Percentiles rank a stretch among this genome's conserved stretches.
Conservation (phyloP, 2,113 vertebrate species). For the Pollimyrus isidori region DNA sequence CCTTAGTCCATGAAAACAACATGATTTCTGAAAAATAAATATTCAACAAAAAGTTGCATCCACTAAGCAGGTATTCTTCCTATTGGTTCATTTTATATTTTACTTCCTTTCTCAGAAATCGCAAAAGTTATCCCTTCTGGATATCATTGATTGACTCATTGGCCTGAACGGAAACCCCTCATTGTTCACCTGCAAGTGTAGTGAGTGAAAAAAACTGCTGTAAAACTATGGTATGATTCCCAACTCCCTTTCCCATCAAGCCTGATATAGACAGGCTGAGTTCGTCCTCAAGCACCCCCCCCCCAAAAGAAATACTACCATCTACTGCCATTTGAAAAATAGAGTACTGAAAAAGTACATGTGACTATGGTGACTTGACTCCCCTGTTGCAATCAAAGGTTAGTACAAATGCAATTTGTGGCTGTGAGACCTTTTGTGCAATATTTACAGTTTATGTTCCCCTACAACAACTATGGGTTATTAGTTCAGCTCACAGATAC, state of each 20-base stretch:
- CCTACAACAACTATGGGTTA: no score
- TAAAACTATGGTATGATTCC: neutral
- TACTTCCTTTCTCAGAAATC: neutral
- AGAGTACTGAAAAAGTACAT: no score
- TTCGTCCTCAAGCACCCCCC: neutral
- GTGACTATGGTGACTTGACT: no score
- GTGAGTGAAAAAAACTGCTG: neutral
- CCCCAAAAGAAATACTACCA: no score
- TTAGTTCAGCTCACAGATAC: no score
- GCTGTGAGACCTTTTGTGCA: no score
- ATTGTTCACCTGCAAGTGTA: neutral
- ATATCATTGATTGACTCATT: neutral
- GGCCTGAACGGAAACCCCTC: neutral
- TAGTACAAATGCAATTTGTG: no score
- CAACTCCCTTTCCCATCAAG: neutral
- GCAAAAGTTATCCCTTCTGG: neutral
- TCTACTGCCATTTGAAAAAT: no score
- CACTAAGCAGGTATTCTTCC: neutral
- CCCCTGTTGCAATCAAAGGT: no score
- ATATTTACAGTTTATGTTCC: no score
- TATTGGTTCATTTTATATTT: neutral
- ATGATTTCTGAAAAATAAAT: slow-evolving; percentile 31
- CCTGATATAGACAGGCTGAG: neutral
- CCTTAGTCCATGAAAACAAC: slow-evolving; percentile 45
- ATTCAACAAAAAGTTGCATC: slow-evolving; percentile 5